Conservation (phyloP, 2,113 vertebrate genomes). For the Dromas ardeola region DNA sequence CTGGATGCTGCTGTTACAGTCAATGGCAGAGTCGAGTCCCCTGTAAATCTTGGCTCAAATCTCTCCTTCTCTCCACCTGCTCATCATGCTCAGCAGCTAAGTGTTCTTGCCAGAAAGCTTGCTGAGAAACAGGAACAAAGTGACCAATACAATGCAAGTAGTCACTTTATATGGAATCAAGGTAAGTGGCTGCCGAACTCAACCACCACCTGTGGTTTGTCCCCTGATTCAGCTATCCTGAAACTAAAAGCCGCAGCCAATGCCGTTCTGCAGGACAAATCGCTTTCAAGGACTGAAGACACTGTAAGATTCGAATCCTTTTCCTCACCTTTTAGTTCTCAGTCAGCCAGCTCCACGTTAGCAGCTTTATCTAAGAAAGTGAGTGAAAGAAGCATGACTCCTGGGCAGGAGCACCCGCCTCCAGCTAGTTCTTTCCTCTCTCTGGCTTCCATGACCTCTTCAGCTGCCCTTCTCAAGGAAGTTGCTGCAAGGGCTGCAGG, state of each 20-base stretch:
- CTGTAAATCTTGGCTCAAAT: slow-evolving; percentile 79
- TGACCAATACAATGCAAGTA: slow-evolving; percentile 79
- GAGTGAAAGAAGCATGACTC: slow-evolving; percentile 90
- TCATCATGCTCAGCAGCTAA: slow-evolving; percentile 95
- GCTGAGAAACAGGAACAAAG: slow-evolving; percentile 87
- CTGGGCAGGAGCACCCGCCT: slow-evolving; percentile 85
- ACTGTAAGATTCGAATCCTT: slow-evolving; percentile 93
- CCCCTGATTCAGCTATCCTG: slow-evolving; percentile 96
- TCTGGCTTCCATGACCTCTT: slow-evolving; percentile 96
- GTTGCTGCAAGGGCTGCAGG: slow-evolving; percentile 96
- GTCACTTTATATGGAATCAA: slow-evolving; percentile 92
- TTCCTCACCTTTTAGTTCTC: slow-evolving; percentile 94
- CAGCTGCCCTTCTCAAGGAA: slow-evolving; percentile 96
- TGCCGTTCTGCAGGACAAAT: slow-evolving; percentile 95
- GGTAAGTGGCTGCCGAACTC: slow-evolving; percentile 93
- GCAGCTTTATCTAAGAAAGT: slow-evolving; percentile 99
- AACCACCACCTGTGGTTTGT: slow-evolving; percentile 86
- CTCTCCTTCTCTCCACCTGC: slow-evolving; percentile 89
- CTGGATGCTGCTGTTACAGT: slow-evolving; percentile 81
- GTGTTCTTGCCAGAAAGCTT: slow-evolving; percentile 93
- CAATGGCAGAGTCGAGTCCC: slow-evolving; percentile 84
- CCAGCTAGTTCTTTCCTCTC: slow-evolving; percentile 94
- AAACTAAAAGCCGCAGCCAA: slow-evolving; percentile 97
- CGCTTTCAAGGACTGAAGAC: slow-evolving; percentile 85
- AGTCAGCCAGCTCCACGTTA: slow-evolving; percentile 97